A percentile compares a stretch with the other conserved stretches of the same genome.
Conservation (phyloP, 2,888 invertebrate genomes). For the Drosophila kokeensis region DNA sequence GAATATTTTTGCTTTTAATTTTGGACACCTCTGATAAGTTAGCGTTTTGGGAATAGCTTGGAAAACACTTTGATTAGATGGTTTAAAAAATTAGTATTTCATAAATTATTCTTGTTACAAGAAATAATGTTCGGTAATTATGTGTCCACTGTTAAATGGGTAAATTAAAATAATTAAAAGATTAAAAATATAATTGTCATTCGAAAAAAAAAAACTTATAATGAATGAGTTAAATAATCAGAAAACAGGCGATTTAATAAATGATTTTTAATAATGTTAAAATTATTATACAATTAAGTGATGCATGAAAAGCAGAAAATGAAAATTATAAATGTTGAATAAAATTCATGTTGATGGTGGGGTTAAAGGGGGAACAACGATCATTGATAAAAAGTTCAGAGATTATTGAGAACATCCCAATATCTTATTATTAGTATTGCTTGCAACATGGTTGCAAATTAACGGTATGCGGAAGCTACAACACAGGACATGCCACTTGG, state of each 20-base stretch:
- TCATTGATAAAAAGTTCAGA: slow-evolving; percentile 1
- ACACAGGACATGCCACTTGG: slow-evolving; percentile 51
- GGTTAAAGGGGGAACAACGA: background rate
- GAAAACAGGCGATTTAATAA: background rate
- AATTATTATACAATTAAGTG: background rate
- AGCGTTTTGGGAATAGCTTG: background rate
- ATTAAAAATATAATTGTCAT: background rate
- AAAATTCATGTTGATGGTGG: slow-evolving; percentile 30
- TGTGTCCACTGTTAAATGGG: background rate
- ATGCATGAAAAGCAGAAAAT: slow-evolving; percentile 22
- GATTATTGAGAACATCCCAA: background rate
- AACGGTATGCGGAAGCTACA: slow-evolving; percentile 30
- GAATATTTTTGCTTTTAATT: background rate
- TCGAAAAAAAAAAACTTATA: background rate
- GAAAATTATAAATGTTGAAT: slow-evolving; percentile 15
- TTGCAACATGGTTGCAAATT: slow-evolving; percentile 5
- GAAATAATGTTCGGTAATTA: background rate
- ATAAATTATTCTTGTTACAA: slow-evolving; percentile 2
- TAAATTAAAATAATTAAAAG: background rate
- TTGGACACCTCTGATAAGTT: background rate
- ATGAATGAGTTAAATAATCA: slow-evolving; percentile 3
- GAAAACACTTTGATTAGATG: background rate
- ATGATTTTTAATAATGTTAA: background rate
- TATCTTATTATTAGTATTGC: slow-evolving; percentile 6
- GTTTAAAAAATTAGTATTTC: background rate